These are phyloP conservation scores for Palloptera scutellata DNA, from an alignment of 2,888 invertebrate species.

Conservation along the genomic window DNA sequence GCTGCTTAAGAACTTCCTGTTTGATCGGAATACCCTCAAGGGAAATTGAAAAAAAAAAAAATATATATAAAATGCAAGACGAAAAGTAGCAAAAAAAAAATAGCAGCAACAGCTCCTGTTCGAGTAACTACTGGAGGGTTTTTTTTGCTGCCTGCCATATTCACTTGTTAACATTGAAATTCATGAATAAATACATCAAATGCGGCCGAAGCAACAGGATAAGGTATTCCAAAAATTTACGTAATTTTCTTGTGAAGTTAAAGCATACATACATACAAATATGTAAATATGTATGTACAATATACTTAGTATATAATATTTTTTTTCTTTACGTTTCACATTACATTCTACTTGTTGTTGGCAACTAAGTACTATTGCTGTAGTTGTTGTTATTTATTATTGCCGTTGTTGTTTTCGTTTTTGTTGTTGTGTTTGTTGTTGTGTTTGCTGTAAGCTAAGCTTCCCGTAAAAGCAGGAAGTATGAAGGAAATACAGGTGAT, in stretches of 20 bases:
- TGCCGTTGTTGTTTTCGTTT: constrained; percentile 19
- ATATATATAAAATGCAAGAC: constrained; percentile 18
- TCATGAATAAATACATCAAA: constrained; percentile 35
- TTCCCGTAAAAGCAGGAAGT: constrained; percentile 48
- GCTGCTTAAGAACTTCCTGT: constrained; percentile 62
- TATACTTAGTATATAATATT: not conserved
- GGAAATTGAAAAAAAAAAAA: constrained; percentile 58
- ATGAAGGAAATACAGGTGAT: constrained; percentile 56
- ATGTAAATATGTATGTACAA: no score
- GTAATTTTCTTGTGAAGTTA: constrained; percentile 33
- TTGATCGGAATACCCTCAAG: constrained; percentile 62
- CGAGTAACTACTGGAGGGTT: no score
- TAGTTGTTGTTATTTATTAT: constrained; percentile 8
- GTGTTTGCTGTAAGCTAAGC: constrained; percentile 13
- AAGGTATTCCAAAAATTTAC: constrained; percentile 39
- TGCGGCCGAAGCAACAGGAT: constrained; percentile 43
- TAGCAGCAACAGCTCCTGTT: not conserved
- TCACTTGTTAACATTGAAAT: constrained; percentile 25
- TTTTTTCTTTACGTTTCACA: constrained; percentile 18
- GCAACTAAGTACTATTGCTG: not conserved
- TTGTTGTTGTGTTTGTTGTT: constrained; percentile 24
- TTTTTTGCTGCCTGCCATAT: not conserved
- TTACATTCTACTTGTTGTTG: constrained; percentile 16
- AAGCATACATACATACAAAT: no score
- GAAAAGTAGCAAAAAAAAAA: not conserved